A percentile compares a stretch with the other conserved stretches of the same genome.
Evolutionary conservation across 2,888 invertebrate species (phyloP).

Genomic region (Hydroisotoma schaefferi): DNA sequence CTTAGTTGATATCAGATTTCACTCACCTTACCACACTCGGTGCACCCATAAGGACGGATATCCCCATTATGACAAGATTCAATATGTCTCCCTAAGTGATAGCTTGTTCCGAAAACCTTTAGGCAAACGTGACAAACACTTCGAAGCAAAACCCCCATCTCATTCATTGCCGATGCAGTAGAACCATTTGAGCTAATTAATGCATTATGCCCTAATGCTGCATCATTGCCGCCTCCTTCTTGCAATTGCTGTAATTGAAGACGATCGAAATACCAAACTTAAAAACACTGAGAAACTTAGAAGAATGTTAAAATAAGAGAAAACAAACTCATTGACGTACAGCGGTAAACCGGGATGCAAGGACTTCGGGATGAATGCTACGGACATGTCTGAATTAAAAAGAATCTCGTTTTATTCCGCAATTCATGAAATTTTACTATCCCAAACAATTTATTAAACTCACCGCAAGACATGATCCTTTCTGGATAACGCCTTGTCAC

Average conservation of each 20-base stretch:
- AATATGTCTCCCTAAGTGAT: constrained; percentile 41
- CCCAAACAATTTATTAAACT: too few relatives aligned
- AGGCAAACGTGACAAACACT: constrained; percentile 45
- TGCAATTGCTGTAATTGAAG: neutral
- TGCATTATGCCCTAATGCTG: neutral
- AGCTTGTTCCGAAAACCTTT: constrained; percentile 45
- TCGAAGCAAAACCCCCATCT: constrained; percentile 41
- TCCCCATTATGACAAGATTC: constrained; percentile 45
- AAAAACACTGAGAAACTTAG: too few relatives aligned
- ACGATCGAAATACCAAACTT: neutral
- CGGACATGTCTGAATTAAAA: constrained; percentile 41
- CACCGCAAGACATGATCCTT: constrained; percentile 20
- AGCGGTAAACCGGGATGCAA: constrained; percentile 36
- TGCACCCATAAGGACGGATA: constrained; percentile 40
- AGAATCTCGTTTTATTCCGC: constrained; percentile 38
- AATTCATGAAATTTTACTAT: too few relatives aligned
- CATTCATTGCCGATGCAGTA: constrained; percentile 6
- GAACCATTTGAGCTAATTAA: neutral
- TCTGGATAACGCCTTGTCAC: constrained; percentile 31
- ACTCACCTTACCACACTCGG: constrained; percentile 38
- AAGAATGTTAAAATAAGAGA: too few relatives aligned
- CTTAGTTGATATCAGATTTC: too few relatives aligned
- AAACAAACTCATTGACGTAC: too few relatives aligned
- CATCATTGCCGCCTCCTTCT: neutral
- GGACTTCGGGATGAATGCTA: constrained; percentile 44